phyloP scores from a whole-genome alignment of 2,888 invertebrate species.

The Aleiodes testaceus region DNA sequence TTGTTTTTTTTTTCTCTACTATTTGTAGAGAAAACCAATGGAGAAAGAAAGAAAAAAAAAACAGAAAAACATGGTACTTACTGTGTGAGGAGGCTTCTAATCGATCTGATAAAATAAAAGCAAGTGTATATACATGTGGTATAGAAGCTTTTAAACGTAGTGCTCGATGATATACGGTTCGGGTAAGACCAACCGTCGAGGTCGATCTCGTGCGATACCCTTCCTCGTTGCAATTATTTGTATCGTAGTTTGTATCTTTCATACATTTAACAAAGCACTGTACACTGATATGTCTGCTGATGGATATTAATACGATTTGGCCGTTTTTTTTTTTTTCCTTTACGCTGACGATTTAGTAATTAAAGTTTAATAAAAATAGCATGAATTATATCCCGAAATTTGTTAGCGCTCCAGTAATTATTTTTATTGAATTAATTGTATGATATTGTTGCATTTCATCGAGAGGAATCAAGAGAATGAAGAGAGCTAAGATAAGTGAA shows the following conservation, averaged over 20 bases:
- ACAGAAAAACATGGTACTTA: conserved; percentile 32
- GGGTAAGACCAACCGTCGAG: conserved; percentile 44
- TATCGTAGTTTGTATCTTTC: conserved; percentile 45
- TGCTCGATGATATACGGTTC: conserved; percentile 49
- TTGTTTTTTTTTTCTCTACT: neutral
- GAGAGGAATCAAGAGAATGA: conserved; percentile 21
- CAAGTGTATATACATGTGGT: conserved; percentile 29
- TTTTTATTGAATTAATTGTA: too few relatives aligned
- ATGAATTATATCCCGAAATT: conserved; percentile 16
- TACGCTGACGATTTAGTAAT: conserved; percentile 3
- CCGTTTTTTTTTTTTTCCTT: neutral
- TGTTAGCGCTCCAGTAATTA: neutral
- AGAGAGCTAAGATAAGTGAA: neutral
- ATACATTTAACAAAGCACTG: conserved; percentile 29
- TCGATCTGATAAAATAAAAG: conserved; percentile 48
- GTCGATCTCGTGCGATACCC: conserved; percentile 51
- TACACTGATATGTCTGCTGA: conserved; percentile 7
- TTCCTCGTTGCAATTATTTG: conserved; percentile 51
- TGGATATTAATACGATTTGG: conserved; percentile 26
- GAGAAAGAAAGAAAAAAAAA: too few relatives aligned
- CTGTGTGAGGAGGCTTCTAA: conserved; percentile 38
- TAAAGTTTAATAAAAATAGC: conserved; percentile 5
- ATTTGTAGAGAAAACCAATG: too few relatives aligned
- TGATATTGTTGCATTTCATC: too few relatives aligned
- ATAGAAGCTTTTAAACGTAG: conserved; percentile 30